A percentile compares a stretch with the other conserved stretches of the same genome.
These are phyloP conservation scores for Chymomyza costata DNA, from an alignment of 1,140 invertebrate species.

Conservation along the genomic window DNA sequence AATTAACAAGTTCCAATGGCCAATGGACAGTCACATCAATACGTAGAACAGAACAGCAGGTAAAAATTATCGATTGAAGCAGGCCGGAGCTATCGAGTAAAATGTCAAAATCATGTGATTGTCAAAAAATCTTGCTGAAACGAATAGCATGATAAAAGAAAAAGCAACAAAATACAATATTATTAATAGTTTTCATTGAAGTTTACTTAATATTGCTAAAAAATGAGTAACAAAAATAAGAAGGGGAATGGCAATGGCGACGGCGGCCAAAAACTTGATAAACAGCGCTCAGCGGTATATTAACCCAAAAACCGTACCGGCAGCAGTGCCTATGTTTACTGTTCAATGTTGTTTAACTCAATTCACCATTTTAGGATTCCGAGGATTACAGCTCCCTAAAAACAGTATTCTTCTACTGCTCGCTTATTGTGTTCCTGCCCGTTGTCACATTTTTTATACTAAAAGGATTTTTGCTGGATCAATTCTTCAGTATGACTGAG, in stretches of 20 bases:
- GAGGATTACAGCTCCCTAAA: conserved; percentile 79
- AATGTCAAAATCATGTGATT: conserved; percentile 71
- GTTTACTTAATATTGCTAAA: conserved; percentile 12
- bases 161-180: conserved; percentile 22
- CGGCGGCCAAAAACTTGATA: conserved; percentile 20
- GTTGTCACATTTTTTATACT: conserved; percentile 79
- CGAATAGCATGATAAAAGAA: conserved; percentile 42
- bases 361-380: conserved; percentile 37
- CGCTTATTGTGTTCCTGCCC: conserved; percentile 80
- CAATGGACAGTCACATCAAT: too few species aligned
- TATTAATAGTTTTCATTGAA: conserved; percentile 27
- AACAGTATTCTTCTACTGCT: conserved; percentile 80
- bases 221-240: conserved; percentile 50
- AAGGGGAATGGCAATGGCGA: conserved; percentile 29
- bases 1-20: too few species aligned
- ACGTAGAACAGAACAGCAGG: too few species aligned
- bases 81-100: too few species aligned
- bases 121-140: conserved; percentile 28
- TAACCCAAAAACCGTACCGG: not conserved
- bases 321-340: conserved; percentile 21
- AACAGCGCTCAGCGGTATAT: conserved; percentile 51
- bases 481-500: conserved; percentile 77
- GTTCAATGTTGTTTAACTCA: conserved; percentile 10
- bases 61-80: not conserved
- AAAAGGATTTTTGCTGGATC: conserved; percentile 79